Conservation (phyloP, 2,888 invertebrate species). For the Gasteruption jaculator region DNA sequence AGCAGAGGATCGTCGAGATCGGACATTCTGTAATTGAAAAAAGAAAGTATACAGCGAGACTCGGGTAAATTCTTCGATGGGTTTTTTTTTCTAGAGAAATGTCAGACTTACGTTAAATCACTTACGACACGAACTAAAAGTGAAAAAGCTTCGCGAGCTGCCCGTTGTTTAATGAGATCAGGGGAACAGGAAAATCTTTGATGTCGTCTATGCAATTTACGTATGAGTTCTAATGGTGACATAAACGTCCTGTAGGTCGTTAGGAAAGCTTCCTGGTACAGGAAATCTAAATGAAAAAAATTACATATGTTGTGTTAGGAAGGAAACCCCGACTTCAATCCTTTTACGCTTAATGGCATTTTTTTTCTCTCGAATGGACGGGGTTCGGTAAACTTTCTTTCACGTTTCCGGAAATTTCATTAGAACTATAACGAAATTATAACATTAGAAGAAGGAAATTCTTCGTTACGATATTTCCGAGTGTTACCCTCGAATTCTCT, state of each 20-base stretch:
- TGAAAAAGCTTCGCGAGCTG: conserved; percentile 83
- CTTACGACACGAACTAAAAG: conserved; percentile 91
- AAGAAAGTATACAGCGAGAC: no score
- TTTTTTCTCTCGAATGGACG: conserved; percentile 7
- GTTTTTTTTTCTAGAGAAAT: background rate
- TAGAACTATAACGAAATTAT: no score
- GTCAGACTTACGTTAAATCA: conserved; percentile 84
- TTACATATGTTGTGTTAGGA: background rate
- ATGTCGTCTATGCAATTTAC: conserved; percentile 77
- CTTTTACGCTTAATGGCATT: background rate
- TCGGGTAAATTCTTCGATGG: background rate
- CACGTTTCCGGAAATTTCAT: no score
- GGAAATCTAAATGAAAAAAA: conserved; percentile 63
- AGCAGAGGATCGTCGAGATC: conserved; percentile 80
- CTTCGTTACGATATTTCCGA: no score
- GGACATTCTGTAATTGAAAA: conserved; percentile 61
- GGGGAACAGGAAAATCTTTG: conserved; percentile 71
- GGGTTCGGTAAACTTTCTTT: conserved; percentile 7
- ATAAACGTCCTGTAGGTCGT: conserved; percentile 97
- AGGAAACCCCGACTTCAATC: background rate
- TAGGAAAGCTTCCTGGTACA: conserved; percentile 96
- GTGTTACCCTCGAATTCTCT: no score
- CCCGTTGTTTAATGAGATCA: conserved; percentile 67
- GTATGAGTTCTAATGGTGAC: conserved; percentile 78
- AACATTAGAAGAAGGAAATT: no score